Evolutionary conservation across 92 coral and sea anemone genomes (phyloP), one percentile per base, ranked within the genome.

Genomic region (Phenganax stokvisi): DNA sequence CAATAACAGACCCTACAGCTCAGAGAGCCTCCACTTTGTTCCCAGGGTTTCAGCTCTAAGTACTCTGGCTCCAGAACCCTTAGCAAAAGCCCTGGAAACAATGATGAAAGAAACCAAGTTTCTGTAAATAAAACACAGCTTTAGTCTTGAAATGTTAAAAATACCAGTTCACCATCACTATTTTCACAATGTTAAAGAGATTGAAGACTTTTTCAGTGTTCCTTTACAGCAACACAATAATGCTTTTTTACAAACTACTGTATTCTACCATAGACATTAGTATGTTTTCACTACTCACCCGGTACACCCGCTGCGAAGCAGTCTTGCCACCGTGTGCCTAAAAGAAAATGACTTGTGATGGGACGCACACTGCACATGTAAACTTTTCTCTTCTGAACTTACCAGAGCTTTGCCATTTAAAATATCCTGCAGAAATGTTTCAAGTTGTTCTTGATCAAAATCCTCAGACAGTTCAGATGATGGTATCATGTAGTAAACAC

Each of bases 321-420:
- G 92, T 86, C 71, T 91, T 97, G 56, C 98, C 98, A 17, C 98
- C 98, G 64, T 91, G 87, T 16, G 90, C 92, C 92, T 94, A 77
- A 27, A 88, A 80, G 44, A 54, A 29, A 31, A 6, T 10, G 54
- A 27, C 13, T 51, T 31, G n/a, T 12, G 31, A 31, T 69, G 65
- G 16, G 65, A 6, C 25, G 7, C n/a, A 59, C 16, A 59, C 25
- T 59, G 65, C 65, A 13, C 25, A 29, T 51, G 75, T 27, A 13
- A 9, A 61, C 17, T 17, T 44, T 54, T 30, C 6, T 63, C 51
- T 37, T 56, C 12, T 20, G 7, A 31, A 71, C 88, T 29, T 77
- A 89, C 97, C 90, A 80, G 78, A 54, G 87, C 97, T 75, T 65
- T 84, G 8, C 92, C 96, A 68, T 87, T 83, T 25, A 82, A 71